Evolutionary conservation across 2,113 vertebrate species (phyloP), one percentile per base, ranked within the genome.

Genomic region (Corythoichthys haematopterus): DNA sequence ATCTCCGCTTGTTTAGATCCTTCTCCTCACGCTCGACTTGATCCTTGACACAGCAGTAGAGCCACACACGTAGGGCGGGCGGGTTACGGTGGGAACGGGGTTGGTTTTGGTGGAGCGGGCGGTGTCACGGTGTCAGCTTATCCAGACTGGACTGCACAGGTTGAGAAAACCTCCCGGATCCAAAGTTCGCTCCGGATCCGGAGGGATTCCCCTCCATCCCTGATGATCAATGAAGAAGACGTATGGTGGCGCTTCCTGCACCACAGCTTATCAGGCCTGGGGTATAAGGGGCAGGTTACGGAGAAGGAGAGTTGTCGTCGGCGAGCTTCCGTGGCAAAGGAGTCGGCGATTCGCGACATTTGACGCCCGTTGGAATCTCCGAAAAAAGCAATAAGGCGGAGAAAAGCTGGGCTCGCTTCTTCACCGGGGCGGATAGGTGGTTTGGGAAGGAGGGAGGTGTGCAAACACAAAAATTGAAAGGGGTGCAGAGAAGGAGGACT

Each of bases 81-180:
- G 45, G 52, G 20, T n/a, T 7, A 2, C 14, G 50, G 33, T 35
- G 8, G 13, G 40, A 36, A 35, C n/a, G 10, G 3, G 12, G 45
- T n/a, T 13, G 9, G 15, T 37, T 4, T 12, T 14, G n/a, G 58
- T 63, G 35, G 58, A 36, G 33, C 6, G 4, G 28, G 12, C 3
- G n/a, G 60, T 62, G 66, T 71, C 55, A 57, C 73, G 77, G 64
- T 64, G 70, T 87, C 86, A 89, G 86, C 87, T 90, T 89, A 90
- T 90, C 80, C 80, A 88, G 87, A 90, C 89, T 90, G 87, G 89
- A 90, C 87, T 86, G 88, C 87, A 87, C 87, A 88, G 87, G 86
- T 88, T 84, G 80, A 81, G 80, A 78, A 80, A 76, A 77, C 84
- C 60, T 81, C 74, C 78, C 70, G 80, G 86, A 80, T 82, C 77